Percentiles rank a stretch among this genome's conserved stretches.
Evolutionary conservation across 2,797 vertebrate species (phyloP).

Genomic region (Rhabdomys pumilio): DNA sequence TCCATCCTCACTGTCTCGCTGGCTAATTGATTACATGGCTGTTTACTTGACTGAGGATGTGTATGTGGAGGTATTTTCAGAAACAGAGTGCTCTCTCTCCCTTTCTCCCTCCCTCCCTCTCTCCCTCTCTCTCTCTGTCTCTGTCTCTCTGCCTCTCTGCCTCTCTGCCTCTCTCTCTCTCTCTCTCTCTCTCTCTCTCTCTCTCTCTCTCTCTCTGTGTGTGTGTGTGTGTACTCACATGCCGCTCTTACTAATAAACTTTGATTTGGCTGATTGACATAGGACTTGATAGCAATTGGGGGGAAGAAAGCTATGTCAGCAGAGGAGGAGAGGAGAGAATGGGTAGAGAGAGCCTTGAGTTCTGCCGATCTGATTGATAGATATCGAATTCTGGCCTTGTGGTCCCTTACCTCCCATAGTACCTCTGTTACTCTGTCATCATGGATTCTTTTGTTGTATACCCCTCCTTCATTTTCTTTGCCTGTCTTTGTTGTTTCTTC

Average conservation of each 20-base stretch:
- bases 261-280: neutral
- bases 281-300: neutral
- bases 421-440: neutral
- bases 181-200: too few relatives aligned
- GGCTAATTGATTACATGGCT: conserved; percentile 37
- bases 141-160: too few relatives aligned
- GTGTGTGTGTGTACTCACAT: rapidly evolving
- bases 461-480: neutral
- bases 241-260: neutral
- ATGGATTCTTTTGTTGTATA: neutral
- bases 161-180: neutral
- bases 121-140: too few relatives aligned
- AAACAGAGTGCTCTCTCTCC: neutral
- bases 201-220: neutral
- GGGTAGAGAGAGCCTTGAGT: neutral
- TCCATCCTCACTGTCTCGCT: neutral
- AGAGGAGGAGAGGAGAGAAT: neutral
- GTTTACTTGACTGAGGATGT: neutral
- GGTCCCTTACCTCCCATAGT: neutral
- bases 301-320: neutral
- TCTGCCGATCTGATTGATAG: neutral
- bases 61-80: conserved; percentile 48
- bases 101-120: too few relatives aligned
- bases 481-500: neutral
- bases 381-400: neutral